Evolutionary conservation across 2,888 invertebrate species (phyloP).

Genomic region (Drosophila mayaguana): DNA sequence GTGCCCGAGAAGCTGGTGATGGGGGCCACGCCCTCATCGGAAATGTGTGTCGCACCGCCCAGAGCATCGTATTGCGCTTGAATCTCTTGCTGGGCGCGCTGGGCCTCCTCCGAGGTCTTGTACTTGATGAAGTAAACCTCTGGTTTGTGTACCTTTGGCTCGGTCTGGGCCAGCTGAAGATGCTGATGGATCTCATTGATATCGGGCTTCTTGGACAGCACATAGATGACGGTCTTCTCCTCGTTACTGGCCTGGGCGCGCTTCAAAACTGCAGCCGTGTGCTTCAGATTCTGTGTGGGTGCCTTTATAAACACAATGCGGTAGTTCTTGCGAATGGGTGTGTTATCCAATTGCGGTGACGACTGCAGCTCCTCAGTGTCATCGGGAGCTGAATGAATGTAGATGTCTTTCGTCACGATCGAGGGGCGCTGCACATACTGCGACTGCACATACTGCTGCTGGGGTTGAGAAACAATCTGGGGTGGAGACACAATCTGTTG

Average conservation of each 20-base stretch:
- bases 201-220: constrained; percentile 84
- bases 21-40: constrained; percentile 83
- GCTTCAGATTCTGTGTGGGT: constrained; percentile 84
- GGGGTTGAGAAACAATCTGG: constrained; percentile 39
- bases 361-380: constrained; percentile 76
- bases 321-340: constrained; percentile 83
- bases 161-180: constrained; percentile 86
- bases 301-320: constrained; percentile 85
- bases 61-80: constrained; percentile 84
- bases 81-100: constrained; percentile 83
- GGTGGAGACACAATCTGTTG: constrained; percentile 39
- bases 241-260: constrained; percentile 81
- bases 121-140: constrained; percentile 85
- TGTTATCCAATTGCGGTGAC: constrained; percentile 56
- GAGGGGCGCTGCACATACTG: constrained; percentile 73
- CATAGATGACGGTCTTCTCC: constrained; percentile 85
- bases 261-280: constrained; percentile 83
- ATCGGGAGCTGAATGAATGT: constrained; percentile 83
- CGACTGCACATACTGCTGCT: constrained; percentile 48
- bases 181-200: constrained; percentile 86
- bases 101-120: constrained; percentile 84
- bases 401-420: constrained; percentile 83
- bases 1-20: constrained; percentile 71
- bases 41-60: constrained; percentile 83
- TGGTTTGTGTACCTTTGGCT: constrained; percentile 82